Base-by-base conservation (phyloP, 2,797 vertebrate species). In the Nyctibius grandis region DNA sequence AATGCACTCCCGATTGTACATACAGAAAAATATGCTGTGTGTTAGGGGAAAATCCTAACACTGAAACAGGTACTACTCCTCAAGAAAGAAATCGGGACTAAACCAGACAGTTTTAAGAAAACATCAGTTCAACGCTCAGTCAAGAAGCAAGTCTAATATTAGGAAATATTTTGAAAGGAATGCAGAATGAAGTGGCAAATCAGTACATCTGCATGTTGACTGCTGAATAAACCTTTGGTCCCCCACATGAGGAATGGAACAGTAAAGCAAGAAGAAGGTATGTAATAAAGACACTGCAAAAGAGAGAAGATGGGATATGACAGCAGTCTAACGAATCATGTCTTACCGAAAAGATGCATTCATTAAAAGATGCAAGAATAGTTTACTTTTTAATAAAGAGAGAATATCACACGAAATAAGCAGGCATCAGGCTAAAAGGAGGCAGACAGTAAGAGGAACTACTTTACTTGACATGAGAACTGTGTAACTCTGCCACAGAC, bases 311-410 rank as follows among this genome's bases (percentile, higher is more conserved):
- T 26, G 22, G 38, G 28, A 23, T 26, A 36, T 5, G 45, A 75
- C 0, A 78, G 80, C n/a, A 74, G 44, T 21, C 22, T 67, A 70
- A 68, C 0, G 0, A 87, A 68, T 56, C 44, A 63, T 16, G 29
- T 34, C 26, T 29, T 68, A 61, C 4, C 48, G 26, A 57, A 48
- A 57, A 34, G 40, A 57, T 20, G 29, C 15, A 57, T 12, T 75
- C 16, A 64, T 38, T 79, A 29, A 28, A 86, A 86, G 57, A 61
- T 0, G 2, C 0, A 1, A 68, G 26, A 78, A 53, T 5, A 68
- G n/a, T 45, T 61, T 33, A 31, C 25, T 54, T 86, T 28, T 44
- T 63, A 57, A 45, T 7, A 73, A 45, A 51, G 2, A 73, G 11
- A 77, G 54, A 80, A n/a, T 36, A 84, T 7, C 23, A 63, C 19